Conservation (phyloP, 2,888 invertebrate genomes). For the Celastrina argiolus region DNA sequence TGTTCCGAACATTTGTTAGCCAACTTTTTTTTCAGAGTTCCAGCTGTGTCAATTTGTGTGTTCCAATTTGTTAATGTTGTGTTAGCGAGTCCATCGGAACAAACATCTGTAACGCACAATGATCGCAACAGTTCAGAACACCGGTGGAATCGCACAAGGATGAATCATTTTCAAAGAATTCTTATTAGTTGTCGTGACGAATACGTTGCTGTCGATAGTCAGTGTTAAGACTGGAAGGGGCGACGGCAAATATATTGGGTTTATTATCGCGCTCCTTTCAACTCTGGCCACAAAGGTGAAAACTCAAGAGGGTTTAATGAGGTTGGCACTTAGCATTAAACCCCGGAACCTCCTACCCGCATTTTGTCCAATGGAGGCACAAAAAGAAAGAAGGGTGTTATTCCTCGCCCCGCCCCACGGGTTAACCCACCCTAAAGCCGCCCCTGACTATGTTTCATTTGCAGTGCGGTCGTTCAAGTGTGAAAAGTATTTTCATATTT, state of each 20-base stretch:
- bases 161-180: too few species aligned
- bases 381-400: slow-evolving; percentile 36
- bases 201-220: too few species aligned
- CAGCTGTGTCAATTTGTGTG: too few species aligned
- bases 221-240: too few species aligned
- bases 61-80: too few species aligned
- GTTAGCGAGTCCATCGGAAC: too few species aligned
- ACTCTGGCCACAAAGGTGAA: slow-evolving; percentile 17
- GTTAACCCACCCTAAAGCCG: slow-evolving; percentile 39
- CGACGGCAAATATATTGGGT: neutral
- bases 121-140: too few species aligned
- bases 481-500: slow-evolving; percentile 13
- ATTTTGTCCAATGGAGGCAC: slow-evolving; percentile 44
- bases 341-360: slow-evolving; percentile 41
- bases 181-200: too few species aligned
- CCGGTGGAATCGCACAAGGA: too few species aligned
- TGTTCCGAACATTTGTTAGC: too few species aligned
- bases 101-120: too few species aligned
- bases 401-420: slow-evolving; percentile 46
- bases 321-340: slow-evolving; percentile 26
- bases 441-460: slow-evolving; percentile 33
- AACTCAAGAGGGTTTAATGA: slow-evolving; percentile 42
- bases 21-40: too few species aligned
- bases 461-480: slow-evolving; percentile 6
- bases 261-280: neutral